phyloP scores from a whole-genome alignment of 2,797 vertebrate species.

The Lithobates sylvaticus region DNA sequence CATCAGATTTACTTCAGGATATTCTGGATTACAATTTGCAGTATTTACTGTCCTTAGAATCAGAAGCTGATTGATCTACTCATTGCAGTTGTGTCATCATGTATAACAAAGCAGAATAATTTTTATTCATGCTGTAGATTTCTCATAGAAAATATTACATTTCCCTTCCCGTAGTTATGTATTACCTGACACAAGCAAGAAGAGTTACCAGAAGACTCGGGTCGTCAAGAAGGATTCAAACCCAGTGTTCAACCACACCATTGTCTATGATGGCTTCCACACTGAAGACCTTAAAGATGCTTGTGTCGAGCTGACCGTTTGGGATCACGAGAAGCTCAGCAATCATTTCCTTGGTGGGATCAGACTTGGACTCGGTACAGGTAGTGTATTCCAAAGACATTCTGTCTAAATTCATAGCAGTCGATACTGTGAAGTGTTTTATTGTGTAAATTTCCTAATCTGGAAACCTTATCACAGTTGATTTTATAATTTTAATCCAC shows the following conservation, averaged over 20 bases:
- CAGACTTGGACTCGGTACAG: constrained; percentile 74
- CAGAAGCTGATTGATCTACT: too few relatives aligned
- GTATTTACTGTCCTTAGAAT: too few relatives aligned
- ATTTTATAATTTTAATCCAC: too few relatives aligned
- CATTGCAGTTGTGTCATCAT: too few relatives aligned
- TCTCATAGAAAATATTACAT: too few relatives aligned
- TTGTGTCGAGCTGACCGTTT: constrained; percentile 76
- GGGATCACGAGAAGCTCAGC: constrained; percentile 77
- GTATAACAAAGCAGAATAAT: too few relatives aligned
- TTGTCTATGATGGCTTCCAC: constrained; percentile 77
- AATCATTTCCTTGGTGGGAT: constrained; percentile 78
- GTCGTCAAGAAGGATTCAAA: constrained; percentile 74
- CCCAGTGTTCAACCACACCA: constrained; percentile 77
- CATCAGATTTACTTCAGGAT: too few relatives aligned
- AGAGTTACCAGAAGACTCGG: constrained; percentile 76
- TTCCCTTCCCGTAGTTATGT: constrained; percentile 69
- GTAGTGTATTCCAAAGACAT: constrained; percentile 43
- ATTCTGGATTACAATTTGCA: too few relatives aligned
- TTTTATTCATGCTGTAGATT: too few relatives aligned
- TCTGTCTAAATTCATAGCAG: background rate
- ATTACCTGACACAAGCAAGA: constrained; percentile 78
- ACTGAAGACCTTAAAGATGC: constrained; percentile 75
- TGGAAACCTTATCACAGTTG: too few relatives aligned
- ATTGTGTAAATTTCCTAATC: too few relatives aligned
- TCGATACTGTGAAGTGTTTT: background rate